Evolutionary conservation across 2,797 vertebrate genomes (phyloP).

Genomic region (Scolopax rusticola): DNA sequence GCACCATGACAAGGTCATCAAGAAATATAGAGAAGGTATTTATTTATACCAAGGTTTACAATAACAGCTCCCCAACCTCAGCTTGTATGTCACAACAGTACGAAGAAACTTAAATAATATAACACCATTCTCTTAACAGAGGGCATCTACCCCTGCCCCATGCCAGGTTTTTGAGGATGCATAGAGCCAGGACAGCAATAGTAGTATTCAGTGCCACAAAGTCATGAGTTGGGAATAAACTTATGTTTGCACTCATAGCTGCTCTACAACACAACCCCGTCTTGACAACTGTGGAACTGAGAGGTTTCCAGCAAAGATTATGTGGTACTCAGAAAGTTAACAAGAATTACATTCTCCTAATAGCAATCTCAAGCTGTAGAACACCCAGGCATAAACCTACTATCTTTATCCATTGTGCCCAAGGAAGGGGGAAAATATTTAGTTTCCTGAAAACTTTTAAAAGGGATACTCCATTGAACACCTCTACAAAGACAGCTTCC

Average conservation of each 20-base stretch:
- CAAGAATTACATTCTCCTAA: neutral
- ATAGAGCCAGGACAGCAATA: neutral
- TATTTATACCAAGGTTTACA: neutral
- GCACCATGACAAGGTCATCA: neutral
- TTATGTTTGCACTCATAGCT: neutral
- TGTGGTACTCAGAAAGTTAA: neutral
- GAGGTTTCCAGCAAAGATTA: neutral
- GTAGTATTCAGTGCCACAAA: neutral
- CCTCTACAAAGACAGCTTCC: neutral
- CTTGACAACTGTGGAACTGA: neutral
- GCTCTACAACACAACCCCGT: neutral
- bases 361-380: neutral
- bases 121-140: neutral
- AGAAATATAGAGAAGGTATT: neutral
- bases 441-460: neutral
- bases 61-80: neutral
- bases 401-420: neutral
- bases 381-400: neutral
- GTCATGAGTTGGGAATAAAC: neutral
- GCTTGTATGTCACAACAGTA: neutral
- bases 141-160: neutral
- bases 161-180: accelerated
- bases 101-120: neutral
- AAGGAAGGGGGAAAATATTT: neutral
- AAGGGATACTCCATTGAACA: neutral